phyloP scores from a whole-genome alignment of 1,140 invertebrate species.

The Chrysoperla carnea region DNA sequence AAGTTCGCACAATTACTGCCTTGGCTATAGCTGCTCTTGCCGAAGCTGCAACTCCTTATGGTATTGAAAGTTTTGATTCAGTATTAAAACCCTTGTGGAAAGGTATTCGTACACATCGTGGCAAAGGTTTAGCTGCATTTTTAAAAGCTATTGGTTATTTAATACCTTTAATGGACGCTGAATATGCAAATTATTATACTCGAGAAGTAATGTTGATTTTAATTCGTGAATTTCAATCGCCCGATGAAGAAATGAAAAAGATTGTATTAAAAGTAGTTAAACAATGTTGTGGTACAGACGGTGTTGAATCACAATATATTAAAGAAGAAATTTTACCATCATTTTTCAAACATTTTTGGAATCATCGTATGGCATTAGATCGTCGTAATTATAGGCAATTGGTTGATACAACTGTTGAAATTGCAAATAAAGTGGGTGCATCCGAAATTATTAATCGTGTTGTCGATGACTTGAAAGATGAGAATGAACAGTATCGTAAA shows the following conservation, averaged over 20 bases:
- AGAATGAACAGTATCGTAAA: constrained; percentile 98
- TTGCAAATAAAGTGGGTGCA: constrained; percentile 97
- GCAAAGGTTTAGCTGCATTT: constrained; percentile 97
- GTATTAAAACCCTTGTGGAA: constrained; percentile 98
- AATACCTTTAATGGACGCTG: constrained; percentile 98
- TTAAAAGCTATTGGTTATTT: constrained; percentile 98
- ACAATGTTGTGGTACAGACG: constrained; percentile 98
- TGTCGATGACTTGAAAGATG: constrained; percentile 98
- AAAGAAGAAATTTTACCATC: constrained; percentile 98
- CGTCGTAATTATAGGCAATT: constrained; percentile 93
- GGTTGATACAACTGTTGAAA: constrained; percentile 99
- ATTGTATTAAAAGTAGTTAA: constrained; percentile 99
- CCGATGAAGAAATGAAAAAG: constrained; percentile 99
- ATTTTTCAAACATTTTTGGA: constrained; percentile 99
- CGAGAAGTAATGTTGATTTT: constrained; percentile 99
- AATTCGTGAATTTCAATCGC: constrained; percentile 97
- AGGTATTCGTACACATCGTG: constrained; percentile 94
- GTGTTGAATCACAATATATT: constrained; percentile 98
- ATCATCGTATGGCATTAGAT: constrained; percentile 97
- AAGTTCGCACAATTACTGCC: constrained; percentile 94
- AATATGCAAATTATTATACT: constrained; percentile 99
- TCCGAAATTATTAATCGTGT: constrained; percentile 97
- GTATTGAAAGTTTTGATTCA: constrained; percentile 99
- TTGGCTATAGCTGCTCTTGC: constrained; percentile 94
- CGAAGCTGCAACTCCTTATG: constrained; percentile 97